Base-by-base conservation (phyloP, 2,888 invertebrate species). In the Conistra vaccinii region DNA sequence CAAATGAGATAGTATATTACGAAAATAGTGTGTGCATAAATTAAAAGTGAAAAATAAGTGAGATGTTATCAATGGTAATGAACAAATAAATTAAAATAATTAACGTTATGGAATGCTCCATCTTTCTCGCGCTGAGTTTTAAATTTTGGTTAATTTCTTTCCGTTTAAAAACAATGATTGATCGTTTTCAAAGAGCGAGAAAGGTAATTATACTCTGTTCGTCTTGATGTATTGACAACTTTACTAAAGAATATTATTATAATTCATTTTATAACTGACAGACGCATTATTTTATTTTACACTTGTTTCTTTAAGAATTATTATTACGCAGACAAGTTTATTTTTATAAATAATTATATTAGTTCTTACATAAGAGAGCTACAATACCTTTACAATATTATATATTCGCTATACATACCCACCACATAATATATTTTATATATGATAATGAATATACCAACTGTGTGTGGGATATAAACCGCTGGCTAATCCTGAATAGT, bases 21-120 rank as follows among this genome's bases (percentile, higher is more conserved):
- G 39, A 55, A 78, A 55, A 26, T 10, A 39, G 0, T 55, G n/a
- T 42, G 2, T 63, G 62, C 39, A 55, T 73, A 80, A 51, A 58
- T 79, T 51, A 73, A 58, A 51, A 57, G 58, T 45, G 55, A 71
- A 48, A 60, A 72, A 66, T 17, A 20, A 29, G 58, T 74, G 69
- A 85, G 69, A 68, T 70, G 29, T 67, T 63, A 71, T 68, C 61
- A 69, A 69, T 63, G 62, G 76, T 81, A 85, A 71, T 62, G 10
- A 67, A 55, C 29, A 69, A 57, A 78, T 55, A 74, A 79, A 77
- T 79, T 72, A 26, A 85, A 73, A 70, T 85, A 72, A 83, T 63
- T 69, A 70, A 70, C 45, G 29, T 29, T 63, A 71, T 32, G 70
- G 26, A 68, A 68, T 55, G 55, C 32, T 69, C 6, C 51, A 51